Conservation (phyloP, 2,888 invertebrate genomes). For the Caenorhabditis macrosperma region DNA sequence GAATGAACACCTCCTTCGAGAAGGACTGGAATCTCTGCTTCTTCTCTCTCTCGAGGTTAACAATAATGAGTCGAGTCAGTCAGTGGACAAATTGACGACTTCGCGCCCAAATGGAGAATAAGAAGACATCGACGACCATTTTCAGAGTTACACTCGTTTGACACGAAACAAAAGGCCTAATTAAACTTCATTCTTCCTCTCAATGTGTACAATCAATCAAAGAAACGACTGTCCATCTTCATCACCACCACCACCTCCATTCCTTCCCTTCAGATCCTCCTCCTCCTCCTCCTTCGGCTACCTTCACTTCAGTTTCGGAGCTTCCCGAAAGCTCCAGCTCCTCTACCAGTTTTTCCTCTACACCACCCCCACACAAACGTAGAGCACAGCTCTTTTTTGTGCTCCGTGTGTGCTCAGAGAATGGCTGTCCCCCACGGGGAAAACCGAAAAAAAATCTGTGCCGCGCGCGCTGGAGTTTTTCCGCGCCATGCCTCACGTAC, state of each 20-base stretch:
- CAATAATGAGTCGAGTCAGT: conserved; percentile 16
- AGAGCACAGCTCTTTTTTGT: conserved; percentile 1
- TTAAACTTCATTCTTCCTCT: conserved; percentile 18
- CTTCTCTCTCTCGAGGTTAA: conserved; percentile 31
- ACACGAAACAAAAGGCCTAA: conserved; percentile 40
- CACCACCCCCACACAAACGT: neutral
- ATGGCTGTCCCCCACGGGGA: neutral
- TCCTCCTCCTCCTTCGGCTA: no score
- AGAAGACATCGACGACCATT: no score
- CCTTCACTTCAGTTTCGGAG: no score
- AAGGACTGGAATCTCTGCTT: conserved; percentile 28
- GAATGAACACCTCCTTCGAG: conserved; percentile 47
- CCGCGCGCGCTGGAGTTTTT: conserved; percentile 1
- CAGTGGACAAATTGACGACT: no score
- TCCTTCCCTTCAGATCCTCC: no score
- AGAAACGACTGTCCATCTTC: no score
- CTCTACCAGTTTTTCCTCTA: conserved; percentile 8
- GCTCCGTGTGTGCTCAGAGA: conserved; percentile 21
- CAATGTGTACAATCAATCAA: no score
- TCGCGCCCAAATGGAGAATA: no score
- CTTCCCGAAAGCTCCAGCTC: conserved; percentile 12
- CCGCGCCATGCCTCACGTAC: conserved; percentile 23
- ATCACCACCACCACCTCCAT: no score
- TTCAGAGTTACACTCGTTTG: conserved; percentile 27
- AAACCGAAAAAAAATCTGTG: neutral